Evolutionary conservation across 2,888 invertebrate species (phyloP).

Genomic region (Aplocera efformata): DNA sequence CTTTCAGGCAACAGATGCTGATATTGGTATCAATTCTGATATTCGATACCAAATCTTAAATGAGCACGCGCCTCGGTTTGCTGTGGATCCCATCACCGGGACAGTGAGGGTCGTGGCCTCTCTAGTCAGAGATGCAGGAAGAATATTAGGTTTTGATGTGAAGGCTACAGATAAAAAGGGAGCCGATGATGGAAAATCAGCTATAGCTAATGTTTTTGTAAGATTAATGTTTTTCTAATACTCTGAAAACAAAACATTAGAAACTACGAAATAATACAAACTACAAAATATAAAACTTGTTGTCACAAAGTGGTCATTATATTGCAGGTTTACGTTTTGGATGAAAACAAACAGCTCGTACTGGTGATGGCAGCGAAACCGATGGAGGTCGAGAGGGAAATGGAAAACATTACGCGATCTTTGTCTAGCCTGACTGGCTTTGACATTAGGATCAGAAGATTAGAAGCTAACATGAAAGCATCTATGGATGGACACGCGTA

Average conservation of each 20-base stretch:
- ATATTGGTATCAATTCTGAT: conserved; percentile 87
- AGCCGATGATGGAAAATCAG: conserved; percentile 89
- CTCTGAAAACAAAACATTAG: not conserved
- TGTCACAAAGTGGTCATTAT: not conserved
- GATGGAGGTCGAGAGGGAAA: conserved; percentile 85
- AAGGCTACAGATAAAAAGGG: conserved; percentile 92
- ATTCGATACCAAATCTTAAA: conserved; percentile 90
- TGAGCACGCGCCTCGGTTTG: conserved; percentile 87
- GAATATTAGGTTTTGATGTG: conserved; percentile 92
- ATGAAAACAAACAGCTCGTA: conserved; percentile 89
- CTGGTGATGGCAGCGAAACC: conserved; percentile 89
- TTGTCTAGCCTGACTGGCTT: conserved; percentile 87
- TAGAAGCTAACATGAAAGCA: conserved; percentile 87
- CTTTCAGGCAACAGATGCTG: conserved; percentile 85
- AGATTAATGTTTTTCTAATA: conserved; percentile 51
- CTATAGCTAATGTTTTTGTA: conserved; percentile 92
- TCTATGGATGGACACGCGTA: conserved; percentile 84
- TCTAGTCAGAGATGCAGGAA: conserved; percentile 85
- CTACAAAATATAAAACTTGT: not conserved
- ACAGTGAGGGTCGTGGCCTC: conserved; percentile 87
- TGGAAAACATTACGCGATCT: conserved; percentile 84
- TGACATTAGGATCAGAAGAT: conserved; percentile 87
- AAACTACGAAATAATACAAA: not conserved
- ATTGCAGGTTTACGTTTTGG: conserved; percentile 87
- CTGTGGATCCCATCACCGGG: conserved; percentile 88